Base-by-base conservation (phyloP, 2,888 invertebrate genomes). In the Parapristionchus giblindavisi region DNA sequence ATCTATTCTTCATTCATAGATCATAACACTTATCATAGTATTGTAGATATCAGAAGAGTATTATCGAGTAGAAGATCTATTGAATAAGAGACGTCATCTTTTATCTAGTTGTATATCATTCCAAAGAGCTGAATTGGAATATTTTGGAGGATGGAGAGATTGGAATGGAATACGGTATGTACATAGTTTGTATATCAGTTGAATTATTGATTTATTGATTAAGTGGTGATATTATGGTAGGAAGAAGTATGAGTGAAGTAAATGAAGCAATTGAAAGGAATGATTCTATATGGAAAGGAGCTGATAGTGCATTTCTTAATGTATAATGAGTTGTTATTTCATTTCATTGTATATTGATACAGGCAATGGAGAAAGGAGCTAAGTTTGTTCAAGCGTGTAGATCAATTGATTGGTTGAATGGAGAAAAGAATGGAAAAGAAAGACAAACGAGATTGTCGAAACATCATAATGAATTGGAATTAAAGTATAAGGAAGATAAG, bases 381-480 rank as follows among this genome's bases (percentile, higher is more conserved):
- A 60, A 60, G n/a, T 17, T 72, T 14, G 38, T 32, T 5, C 1
- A 17, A 4, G 72, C 56, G 17, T 72, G 72, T 38, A 58, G 24
- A 21, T 58, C 43, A 40, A 60, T 60, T 24, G 72, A 72, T 3
- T 60, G 60, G 58, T 27, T 40, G 6, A 29, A 17, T 40, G 72
- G 72, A 32, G 72, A 72, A 60, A 58, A 34, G 34, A 72, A 60
- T n/a, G 34, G 58, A 21, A 72, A 72, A 32, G 60, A 72, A 36
- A 72, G 60, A 48, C 40, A 51, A 2, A 48, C 40, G 5, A 58
- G 29, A 60, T 21, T 72, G n/a, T 51, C 72, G 2, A 8, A 8
- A 17, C 58, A 72, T 58, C 58, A 72, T n/a, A 72, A 29, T 43
- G n/a, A 60, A 40, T 24, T 72, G 58, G 72, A 48, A 21, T 43